These are phyloP conservation scores for Ophraella communa DNA, from an alignment of 2,888 invertebrate genomes.

Conservation along the genomic window DNA sequence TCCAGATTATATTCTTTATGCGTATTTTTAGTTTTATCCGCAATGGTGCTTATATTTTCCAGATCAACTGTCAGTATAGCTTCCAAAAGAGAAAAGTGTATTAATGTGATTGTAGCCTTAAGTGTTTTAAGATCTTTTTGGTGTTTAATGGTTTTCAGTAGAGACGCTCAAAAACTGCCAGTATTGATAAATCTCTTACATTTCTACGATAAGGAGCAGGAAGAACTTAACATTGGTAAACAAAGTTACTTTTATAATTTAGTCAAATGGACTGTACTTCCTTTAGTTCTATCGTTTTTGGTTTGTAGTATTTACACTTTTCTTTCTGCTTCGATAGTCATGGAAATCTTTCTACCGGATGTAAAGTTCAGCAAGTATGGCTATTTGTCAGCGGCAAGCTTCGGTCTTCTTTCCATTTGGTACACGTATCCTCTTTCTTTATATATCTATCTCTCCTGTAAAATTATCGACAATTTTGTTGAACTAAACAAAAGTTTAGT, in stretches of 20 bases:
- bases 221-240: neutral
- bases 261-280: neutral
- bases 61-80: neutral
- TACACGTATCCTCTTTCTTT: constrained; percentile 1
- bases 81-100: neutral
- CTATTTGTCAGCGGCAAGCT: neutral
- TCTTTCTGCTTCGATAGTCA: neutral
- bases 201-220: neutral
- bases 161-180: neutral
- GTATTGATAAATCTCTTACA: neutral
- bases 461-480: neutral
- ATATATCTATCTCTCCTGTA: constrained; percentile 3
- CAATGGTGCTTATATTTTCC: neutral
- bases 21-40: neutral
- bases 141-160: neutral
- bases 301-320: neutral
- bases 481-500: neutral
- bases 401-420: neutral
- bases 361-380: neutral
- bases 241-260: neutral
- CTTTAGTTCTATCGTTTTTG: neutral
- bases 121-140: neutral
- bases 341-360: neutral
- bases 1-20: constrained; percentile 1
- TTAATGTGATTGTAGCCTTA: neutral